A percentile compares a stretch with the other conserved stretches of the same genome.
Conservation (phyloP, 1,140 invertebrate species). For the Drosophila rufa region DNA sequence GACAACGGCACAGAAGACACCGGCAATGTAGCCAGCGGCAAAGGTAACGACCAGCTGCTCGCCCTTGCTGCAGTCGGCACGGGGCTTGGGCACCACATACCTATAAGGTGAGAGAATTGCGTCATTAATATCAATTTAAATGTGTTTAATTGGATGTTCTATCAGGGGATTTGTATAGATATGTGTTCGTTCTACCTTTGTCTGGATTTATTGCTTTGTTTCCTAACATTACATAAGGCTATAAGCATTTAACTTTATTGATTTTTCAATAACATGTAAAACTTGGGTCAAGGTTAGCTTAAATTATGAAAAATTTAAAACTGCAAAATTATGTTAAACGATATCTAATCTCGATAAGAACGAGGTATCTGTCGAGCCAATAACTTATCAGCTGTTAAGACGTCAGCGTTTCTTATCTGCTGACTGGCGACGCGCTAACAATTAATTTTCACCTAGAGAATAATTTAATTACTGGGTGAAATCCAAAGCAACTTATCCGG, state of each 20-base stretch:
- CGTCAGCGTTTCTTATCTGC: constrained; percentile 11
- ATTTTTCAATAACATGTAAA: background rate
- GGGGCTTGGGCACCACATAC: constrained; percentile 96
- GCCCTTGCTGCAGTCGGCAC: constrained; percentile 93
- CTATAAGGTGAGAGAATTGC: constrained; percentile 37
- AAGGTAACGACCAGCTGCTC: constrained; percentile 98
- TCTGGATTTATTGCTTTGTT: background rate
- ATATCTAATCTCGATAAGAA: constrained; percentile 1
- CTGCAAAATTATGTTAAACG: background rate
- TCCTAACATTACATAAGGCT: background rate
- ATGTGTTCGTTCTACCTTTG: background rate
- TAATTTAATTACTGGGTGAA: background rate
- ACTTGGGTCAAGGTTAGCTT: background rate
- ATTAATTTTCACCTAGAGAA: constrained; percentile 4
- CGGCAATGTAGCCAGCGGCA: constrained; percentile 96
- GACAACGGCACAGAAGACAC: constrained; percentile 95
- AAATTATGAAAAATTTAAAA: background rate
- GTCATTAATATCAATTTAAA: constrained; percentile 15
- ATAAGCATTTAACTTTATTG: background rate
- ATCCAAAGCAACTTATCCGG: too few relatives aligned
- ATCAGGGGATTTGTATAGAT: background rate
- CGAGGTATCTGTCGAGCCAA: background rate
- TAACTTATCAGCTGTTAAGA: background rate
- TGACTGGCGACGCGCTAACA: constrained; percentile 1
- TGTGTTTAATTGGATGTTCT: background rate